Percentiles rank a stretch among this genome's conserved stretches.
phyloP scores from a whole-genome alignment of 2,797 vertebrate species.

The Chelon auratus region DNA sequence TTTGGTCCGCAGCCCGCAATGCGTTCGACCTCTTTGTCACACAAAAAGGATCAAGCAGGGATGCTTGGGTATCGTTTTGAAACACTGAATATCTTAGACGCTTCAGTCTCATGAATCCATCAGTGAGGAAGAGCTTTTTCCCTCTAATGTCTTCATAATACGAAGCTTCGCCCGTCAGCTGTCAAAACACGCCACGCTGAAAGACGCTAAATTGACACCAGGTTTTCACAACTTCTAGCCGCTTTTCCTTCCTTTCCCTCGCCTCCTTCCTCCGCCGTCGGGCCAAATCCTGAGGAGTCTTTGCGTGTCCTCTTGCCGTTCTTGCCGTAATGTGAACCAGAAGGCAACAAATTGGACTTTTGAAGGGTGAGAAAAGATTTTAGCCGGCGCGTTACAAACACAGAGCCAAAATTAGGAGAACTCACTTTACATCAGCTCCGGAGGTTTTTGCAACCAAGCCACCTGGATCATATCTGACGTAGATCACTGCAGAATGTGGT shows the following conservation, averaged over 20 bases:
- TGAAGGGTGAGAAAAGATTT: constrained; percentile 53
- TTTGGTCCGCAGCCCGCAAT: constrained; percentile 40
- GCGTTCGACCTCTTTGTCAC: constrained; percentile 40
- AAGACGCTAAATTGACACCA: constrained; percentile 74
- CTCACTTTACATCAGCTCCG: constrained; percentile 26
- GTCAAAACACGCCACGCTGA: constrained; percentile 83
- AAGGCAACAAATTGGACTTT: constrained; percentile 73
- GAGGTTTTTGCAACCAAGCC: constrained; percentile 20
- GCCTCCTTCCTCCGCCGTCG: constrained; percentile 35
- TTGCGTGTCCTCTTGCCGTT: constrained; percentile 32
- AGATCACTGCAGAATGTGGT: neutral
- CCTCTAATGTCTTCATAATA: constrained; percentile 77
- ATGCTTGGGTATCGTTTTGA: constrained; percentile 39
- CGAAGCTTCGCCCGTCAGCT: constrained; percentile 77
- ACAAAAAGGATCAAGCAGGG: constrained; percentile 39
- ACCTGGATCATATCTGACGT: constrained; percentile 28
- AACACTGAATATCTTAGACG: constrained; percentile 46
- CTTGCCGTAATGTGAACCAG: constrained; percentile 78
- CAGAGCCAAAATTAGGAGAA: constrained; percentile 39
- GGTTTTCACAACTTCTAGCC: constrained; percentile 62
- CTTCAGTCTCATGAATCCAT: constrained; percentile 41
- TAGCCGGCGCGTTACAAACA: constrained; percentile 26
- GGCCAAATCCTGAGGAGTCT: constrained; percentile 34
- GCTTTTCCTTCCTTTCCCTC: constrained; percentile 18
- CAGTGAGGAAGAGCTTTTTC: constrained; percentile 48